Conservation (phyloP, 2,888 invertebrate genomes). For the Odontocerum albicorne region DNA sequence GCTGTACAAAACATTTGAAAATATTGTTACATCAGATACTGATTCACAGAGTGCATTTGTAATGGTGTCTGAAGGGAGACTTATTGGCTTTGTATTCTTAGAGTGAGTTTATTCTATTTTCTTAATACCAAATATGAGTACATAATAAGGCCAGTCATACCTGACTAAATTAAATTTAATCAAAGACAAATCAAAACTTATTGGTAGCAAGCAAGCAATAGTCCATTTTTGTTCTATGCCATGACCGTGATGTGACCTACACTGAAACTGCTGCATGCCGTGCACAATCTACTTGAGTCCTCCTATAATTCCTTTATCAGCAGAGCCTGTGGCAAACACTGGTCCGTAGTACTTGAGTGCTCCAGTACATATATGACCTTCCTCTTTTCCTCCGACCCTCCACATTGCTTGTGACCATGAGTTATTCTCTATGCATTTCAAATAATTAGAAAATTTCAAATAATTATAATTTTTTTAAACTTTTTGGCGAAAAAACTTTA, state of each 20-base stretch:
- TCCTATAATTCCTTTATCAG: too few relatives aligned
- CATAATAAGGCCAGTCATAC: not conserved
- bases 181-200: not conserved
- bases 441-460: too few relatives aligned
- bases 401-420: too few relatives aligned
- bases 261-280: too few relatives aligned
- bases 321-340: too few relatives aligned
- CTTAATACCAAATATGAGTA: not conserved
- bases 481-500: too few relatives aligned
- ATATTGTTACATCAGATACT: not conserved
- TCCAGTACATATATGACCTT: too few relatives aligned
- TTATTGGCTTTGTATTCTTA: constrained; percentile 8
- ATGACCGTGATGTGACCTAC: not conserved
- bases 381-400: too few relatives aligned
- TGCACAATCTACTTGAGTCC: too few relatives aligned
- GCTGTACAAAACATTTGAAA: not conserved
- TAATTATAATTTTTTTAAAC: too few relatives aligned
- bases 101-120: constrained; percentile 4
- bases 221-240: not conserved
- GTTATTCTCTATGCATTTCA: too few relatives aligned
- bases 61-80: constrained; percentile 10
- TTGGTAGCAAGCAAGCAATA: not conserved
- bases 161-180: not conserved
- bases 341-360: too few relatives aligned
- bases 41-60: constrained; percentile 4